phyloP scores from a whole-genome alignment of 2,888 invertebrate genomes.

The Troilus luridus region DNA sequence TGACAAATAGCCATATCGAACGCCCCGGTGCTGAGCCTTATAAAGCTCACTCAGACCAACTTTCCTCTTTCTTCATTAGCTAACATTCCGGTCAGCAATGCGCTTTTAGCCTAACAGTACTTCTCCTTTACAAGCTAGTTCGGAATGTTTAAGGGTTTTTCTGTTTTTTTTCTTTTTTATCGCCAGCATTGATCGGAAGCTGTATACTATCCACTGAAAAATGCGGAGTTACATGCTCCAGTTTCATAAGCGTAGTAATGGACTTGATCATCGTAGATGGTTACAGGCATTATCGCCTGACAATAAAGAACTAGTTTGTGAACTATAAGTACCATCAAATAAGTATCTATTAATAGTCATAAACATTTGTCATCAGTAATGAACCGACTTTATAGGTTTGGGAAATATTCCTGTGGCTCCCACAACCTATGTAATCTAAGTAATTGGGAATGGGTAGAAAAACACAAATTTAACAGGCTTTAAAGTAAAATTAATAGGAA shows the following conservation, averaged over 20 bases:
- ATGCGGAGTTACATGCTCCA: constrained; percentile 7
- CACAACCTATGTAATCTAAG: no score
- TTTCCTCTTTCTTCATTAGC: constrained; percentile 40
- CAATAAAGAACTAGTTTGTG: background rate
- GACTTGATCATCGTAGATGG: constrained; percentile 1
- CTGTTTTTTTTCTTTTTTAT: background rate
- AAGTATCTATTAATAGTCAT: no score
- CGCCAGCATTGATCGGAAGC: background rate
- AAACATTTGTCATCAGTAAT: no score
- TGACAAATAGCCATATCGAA: constrained; percentile 33
- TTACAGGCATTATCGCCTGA: background rate
- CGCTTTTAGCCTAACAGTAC: background rate
- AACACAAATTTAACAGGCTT: no score
- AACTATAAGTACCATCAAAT: no score
- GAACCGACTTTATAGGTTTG: no score
- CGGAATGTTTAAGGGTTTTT: constrained; percentile 10
- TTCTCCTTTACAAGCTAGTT: constrained; percentile 34
- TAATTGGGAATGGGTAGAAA: no score
- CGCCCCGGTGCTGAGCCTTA: background rate
- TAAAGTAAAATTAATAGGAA: no score
- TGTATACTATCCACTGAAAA: background rate
- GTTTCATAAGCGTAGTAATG: background rate
- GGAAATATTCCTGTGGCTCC: no score
- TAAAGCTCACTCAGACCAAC: background rate
- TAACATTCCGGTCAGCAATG: constrained; percentile 7